Evolutionary conservation across 1,140 invertebrate species (phyloP).

Genomic region (Dolichoris vasculosae): DNA sequence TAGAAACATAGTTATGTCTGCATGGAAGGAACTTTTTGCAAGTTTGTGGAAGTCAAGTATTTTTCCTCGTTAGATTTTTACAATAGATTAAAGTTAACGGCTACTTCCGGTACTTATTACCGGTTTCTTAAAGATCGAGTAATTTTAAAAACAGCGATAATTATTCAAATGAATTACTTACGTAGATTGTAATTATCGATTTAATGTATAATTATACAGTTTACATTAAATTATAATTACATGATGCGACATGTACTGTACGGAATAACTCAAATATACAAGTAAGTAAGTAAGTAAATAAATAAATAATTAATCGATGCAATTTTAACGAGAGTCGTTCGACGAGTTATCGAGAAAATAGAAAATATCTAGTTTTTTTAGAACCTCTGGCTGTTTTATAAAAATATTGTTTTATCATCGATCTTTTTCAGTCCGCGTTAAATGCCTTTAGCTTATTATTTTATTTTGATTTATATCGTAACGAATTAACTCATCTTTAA

Average conservation of each 20-base stretch:
- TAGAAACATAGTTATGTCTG: neutral
- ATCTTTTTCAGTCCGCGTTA: neutral
- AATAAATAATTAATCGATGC: neutral
- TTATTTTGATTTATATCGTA: neutral
- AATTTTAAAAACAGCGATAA: neutral
- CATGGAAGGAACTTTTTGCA: neutral
- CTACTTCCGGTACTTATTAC: neutral
- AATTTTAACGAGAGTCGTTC: neutral
- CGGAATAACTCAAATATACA: neutral
- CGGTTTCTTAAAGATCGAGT: neutral
- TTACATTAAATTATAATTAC: neutral
- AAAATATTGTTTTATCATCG: too few species aligned
- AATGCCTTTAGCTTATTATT: neutral
- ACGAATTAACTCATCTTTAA: neutral
- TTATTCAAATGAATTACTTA: neutral
- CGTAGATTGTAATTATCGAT: neutral
- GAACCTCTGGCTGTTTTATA: too few species aligned
- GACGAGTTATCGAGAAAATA: too few species aligned
- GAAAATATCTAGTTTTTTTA: too few species aligned
- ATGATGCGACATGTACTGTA: neutral
- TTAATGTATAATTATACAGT: slow-evolving; percentile 3
- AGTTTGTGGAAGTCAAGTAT: neutral
- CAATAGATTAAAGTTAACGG: neutral
- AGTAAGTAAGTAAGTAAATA: neutral
- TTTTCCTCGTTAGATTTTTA: neutral